These are phyloP conservation scores for Aldabrachelys gigantea DNA, from an alignment of 2,113 vertebrate genomes.

Conservation along the genomic window DNA sequence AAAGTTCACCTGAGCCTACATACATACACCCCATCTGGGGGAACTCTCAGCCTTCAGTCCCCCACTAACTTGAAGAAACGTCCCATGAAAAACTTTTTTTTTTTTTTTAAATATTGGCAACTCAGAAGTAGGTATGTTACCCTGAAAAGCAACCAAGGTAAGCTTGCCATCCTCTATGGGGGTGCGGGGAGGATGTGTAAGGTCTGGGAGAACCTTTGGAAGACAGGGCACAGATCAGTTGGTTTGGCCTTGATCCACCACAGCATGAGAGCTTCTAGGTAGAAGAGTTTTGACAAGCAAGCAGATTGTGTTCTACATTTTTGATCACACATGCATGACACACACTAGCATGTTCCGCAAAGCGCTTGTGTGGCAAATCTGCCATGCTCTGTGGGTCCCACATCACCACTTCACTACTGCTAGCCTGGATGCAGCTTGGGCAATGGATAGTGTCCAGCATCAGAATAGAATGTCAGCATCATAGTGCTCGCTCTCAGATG, in stretches of 20 bases:
- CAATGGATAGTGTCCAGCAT: neutral
- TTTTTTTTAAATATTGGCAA: neutral
- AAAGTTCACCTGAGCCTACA: neutral
- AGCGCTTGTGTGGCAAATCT: neutral
- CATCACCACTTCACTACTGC: neutral
- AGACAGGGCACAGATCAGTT: no score
- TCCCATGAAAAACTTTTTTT: neutral
- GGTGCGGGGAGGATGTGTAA: no score
- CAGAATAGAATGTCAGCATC: neutral
- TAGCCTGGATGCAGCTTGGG: neutral
- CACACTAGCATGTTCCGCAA: neutral
- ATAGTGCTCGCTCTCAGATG: neutral
- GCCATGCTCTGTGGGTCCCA: neutral
- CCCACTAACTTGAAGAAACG: neutral
- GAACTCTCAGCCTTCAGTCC: neutral
- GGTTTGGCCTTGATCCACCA: no score
- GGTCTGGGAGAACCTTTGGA: no score
- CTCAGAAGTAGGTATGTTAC: conserved; percentile 3
- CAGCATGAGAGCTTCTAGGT: no score
- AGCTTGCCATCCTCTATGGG: neutral
- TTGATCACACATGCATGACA: neutral
- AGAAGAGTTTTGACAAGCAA: no score
- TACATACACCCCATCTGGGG: neutral
- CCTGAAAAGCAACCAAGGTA: neutral
- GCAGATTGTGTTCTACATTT: neutral